Conservation (phyloP, 2,797 vertebrate genomes). For the Amphiprion clarkii region DNA sequence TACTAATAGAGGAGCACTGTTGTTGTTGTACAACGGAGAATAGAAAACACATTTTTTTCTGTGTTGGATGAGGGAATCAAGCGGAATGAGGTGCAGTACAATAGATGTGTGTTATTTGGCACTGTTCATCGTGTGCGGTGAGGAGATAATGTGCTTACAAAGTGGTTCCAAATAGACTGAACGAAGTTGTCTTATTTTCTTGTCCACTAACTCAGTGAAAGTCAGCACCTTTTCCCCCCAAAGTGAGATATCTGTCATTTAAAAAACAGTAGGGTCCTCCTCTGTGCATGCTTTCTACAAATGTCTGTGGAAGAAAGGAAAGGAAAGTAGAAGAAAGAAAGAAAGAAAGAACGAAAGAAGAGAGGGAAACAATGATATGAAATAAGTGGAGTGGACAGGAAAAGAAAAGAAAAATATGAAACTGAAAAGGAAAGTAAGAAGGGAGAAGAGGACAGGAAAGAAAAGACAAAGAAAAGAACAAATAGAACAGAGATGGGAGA, state of each 20-base stretch:
- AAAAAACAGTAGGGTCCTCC: not conserved
- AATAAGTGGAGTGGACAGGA: too few species aligned
- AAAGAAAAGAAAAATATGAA: too few species aligned
- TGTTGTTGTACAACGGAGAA: slow-evolving; percentile 21
- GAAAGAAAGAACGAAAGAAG: too few species aligned
- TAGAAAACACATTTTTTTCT: slow-evolving; percentile 20
- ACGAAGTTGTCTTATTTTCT: slow-evolving; percentile 61
- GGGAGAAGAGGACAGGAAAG: too few species aligned
- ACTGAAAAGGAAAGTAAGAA: too few species aligned
- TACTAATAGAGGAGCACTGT: slow-evolving; percentile 46
- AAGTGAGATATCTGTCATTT: slow-evolving; percentile 31
- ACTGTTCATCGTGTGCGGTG: slow-evolving; percentile 38
- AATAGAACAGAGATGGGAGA: not conserved
- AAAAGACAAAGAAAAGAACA: too few species aligned
- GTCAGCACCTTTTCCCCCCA: slow-evolving; percentile 22
- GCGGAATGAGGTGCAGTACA: slow-evolving; percentile 4
- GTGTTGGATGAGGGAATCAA: not conserved
- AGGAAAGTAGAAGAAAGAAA: not conserved
- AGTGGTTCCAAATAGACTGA: slow-evolving; percentile 65
- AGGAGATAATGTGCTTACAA: slow-evolving; percentile 59
- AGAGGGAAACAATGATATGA: too few species aligned
- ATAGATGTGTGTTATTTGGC: slow-evolving; percentile 46
- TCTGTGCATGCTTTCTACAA: not conserved
- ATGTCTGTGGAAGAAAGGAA: not conserved
- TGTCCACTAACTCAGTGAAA: slow-evolving; percentile 54